A percentile compares a stretch with the other conserved stretches of the same genome.
Conservation (phyloP, 2,888 invertebrate genomes). For the Drosophila kuntzei region DNA sequence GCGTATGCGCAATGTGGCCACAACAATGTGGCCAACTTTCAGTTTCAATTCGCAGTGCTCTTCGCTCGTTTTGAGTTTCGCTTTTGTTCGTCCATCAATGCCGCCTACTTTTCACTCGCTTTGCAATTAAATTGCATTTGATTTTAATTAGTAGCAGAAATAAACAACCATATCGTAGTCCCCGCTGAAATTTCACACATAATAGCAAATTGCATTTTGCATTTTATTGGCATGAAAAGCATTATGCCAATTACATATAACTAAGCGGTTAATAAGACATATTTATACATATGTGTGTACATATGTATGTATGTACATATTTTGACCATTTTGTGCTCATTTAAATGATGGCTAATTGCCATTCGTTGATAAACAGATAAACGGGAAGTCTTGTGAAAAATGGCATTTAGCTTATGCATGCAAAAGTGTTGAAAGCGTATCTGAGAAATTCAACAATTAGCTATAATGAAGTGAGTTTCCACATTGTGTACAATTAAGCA, state of each 20-base stretch:
- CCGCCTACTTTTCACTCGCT: constrained; percentile 57
- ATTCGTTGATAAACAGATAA: constrained; percentile 22
- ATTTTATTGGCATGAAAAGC: constrained; percentile 63
- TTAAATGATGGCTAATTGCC: constrained; percentile 57
- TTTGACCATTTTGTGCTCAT: constrained; percentile 54
- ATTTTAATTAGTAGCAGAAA: constrained; percentile 38
- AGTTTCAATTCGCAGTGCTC: constrained; percentile 30
- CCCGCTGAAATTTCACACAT: constrained; percentile 60
- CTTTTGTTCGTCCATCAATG: constrained; percentile 24
- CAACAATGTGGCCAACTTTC: constrained; percentile 47
- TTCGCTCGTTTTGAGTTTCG: constrained; percentile 21
- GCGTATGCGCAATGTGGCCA: constrained; percentile 46
- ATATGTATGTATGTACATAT: too few relatives aligned
- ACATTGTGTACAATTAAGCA: constrained; percentile 12
- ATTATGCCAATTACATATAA: constrained; percentile 62
- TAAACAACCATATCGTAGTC: background rate
- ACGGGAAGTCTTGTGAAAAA: constrained; percentile 61
- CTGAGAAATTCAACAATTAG: constrained; percentile 27
- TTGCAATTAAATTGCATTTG: constrained; percentile 59
- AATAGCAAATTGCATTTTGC: constrained; percentile 54
- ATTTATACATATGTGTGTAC: background rate
- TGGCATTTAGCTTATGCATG: constrained; percentile 36
- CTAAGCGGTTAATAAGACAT: constrained; percentile 41
- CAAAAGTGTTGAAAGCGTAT: constrained; percentile 42
- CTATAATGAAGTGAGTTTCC: constrained; percentile 18